Percentiles rank a stretch among this genome's conserved stretches.
Conservation (phyloP, 2,797 vertebrate species). For the Acanthurus lineatus region DNA sequence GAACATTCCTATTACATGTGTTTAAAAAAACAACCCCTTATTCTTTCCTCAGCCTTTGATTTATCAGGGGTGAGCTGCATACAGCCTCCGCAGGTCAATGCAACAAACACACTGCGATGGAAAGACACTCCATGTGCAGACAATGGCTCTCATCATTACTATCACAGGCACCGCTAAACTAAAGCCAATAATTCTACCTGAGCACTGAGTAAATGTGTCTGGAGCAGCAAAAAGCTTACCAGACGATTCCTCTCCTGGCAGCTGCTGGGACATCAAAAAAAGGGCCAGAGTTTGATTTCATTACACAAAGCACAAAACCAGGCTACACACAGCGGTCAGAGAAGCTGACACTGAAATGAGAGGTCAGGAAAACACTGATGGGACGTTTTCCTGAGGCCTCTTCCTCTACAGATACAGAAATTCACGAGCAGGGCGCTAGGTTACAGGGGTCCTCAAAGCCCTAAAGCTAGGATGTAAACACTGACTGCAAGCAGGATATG, state of each 20-base stretch:
- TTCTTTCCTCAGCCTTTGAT: not conserved
- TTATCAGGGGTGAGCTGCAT: not conserved
- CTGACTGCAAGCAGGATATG: conserved; percentile 44
- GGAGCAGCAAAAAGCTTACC: conserved; percentile 71
- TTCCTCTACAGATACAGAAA: conserved; percentile 42
- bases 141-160: not conserved
- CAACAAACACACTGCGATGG: conserved; percentile 6
- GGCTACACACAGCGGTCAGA: not conserved
- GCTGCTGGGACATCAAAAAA: conserved; percentile 75
- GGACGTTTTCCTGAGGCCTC: conserved; percentile 1
- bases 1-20: too few relatives aligned
- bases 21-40: not conserved
- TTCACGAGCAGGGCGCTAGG: conserved; percentile 31
- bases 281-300: conserved; percentile 53
- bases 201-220: conserved; percentile 30
- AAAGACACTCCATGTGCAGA: conserved; percentile 18
- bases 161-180: conserved; percentile 19
- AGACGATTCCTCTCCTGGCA: conserved; percentile 62
- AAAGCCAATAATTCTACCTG: conserved; percentile 18
- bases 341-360: not conserved
- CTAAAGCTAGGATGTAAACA: conserved; percentile 40
- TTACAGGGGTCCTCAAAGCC: conserved; percentile 20
- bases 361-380: conserved; percentile 18
- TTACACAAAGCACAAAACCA: conserved; percentile 38
- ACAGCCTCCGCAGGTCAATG: not conserved